Evolutionary conservation across 37 sponge, comb jelly and placozoan genomes (phyloP).

Genomic region (Tethya wilhelma): DNA sequence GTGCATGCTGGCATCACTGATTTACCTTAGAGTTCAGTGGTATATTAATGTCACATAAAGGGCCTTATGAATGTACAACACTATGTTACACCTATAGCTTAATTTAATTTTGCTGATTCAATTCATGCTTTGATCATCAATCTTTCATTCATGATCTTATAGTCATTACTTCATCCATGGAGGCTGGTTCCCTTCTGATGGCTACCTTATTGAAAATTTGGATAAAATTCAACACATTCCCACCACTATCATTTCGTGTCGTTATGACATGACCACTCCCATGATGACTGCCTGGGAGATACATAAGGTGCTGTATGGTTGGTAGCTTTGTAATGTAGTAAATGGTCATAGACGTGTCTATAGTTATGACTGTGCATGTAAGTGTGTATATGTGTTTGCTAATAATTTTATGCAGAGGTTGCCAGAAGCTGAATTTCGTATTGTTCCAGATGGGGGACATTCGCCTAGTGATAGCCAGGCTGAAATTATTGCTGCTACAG

Average conservation of each 20-base stretch:
- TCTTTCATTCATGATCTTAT: neutral
- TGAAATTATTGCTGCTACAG: constrained; percentile 42
- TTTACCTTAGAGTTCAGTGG: no score
- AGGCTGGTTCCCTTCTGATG: constrained; percentile 54
- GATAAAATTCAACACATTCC: constrained; percentile 72
- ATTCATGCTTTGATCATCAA: no score
- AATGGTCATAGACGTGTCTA: neutral
- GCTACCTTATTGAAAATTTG: constrained; percentile 41
- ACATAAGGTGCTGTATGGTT: constrained; percentile 72
- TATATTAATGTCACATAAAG: no score
- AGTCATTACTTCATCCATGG: constrained; percentile 78
- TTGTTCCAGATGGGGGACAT: constrained; percentile 59
- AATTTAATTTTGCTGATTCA: no score
- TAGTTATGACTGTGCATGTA: neutral
- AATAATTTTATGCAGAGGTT: constrained; percentile 43
- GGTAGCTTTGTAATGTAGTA: neutral
- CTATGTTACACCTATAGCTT: no score
- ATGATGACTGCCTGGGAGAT: constrained; percentile 74
- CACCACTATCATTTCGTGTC: constrained; percentile 57
- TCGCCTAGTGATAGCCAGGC: constrained; percentile 31
- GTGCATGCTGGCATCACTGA: no score
- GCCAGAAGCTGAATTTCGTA: constrained; percentile 61
- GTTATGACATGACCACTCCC: constrained; percentile 74
- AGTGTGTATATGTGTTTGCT: neutral
- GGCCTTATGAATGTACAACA: no score